Evolutionary conservation across 1,140 invertebrate species (phyloP).

Genomic region (Bombus vancouverensis): DNA sequence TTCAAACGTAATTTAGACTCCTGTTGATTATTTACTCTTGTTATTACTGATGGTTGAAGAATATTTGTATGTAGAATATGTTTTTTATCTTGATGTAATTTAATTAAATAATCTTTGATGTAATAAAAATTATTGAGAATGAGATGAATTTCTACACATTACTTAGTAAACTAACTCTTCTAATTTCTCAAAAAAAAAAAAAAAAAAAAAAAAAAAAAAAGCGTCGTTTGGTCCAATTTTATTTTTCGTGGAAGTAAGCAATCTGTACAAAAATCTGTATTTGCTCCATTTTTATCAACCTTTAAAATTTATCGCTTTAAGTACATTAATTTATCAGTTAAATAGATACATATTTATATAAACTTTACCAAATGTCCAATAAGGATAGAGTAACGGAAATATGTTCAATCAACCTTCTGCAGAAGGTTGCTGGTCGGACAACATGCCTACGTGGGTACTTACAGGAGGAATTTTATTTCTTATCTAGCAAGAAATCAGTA

Average conservation of each 20-base stretch:
- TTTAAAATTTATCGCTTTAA: too few species aligned
- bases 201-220: too few species aligned
- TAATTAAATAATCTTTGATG: too few species aligned
- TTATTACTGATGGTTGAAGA: neutral
- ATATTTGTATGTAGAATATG: neutral
- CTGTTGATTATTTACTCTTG: too few species aligned
- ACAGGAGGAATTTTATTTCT: neutral
- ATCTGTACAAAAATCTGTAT: too few species aligned
- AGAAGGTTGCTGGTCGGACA: neutral
- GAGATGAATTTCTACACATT: too few species aligned
- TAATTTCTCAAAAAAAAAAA: too few species aligned
- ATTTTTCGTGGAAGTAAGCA: too few species aligned
- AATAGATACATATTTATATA: neutral
- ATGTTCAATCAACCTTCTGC: neutral
- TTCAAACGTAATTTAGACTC: too few species aligned
- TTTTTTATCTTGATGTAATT: neutral
- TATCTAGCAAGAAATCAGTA: neutral
- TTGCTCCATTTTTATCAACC: too few species aligned
- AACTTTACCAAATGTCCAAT: neutral
- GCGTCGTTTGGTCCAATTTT: too few species aligned
- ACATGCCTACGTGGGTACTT: neutral
- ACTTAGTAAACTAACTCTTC: too few species aligned
- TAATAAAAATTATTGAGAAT: neutral
- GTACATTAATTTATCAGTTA: neutral
- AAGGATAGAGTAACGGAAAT: neutral